Evolutionary conservation across 2,888 invertebrate species (phyloP), one percentile per base, ranked within the genome.

Genomic region (Eulithis prunata): DNA sequence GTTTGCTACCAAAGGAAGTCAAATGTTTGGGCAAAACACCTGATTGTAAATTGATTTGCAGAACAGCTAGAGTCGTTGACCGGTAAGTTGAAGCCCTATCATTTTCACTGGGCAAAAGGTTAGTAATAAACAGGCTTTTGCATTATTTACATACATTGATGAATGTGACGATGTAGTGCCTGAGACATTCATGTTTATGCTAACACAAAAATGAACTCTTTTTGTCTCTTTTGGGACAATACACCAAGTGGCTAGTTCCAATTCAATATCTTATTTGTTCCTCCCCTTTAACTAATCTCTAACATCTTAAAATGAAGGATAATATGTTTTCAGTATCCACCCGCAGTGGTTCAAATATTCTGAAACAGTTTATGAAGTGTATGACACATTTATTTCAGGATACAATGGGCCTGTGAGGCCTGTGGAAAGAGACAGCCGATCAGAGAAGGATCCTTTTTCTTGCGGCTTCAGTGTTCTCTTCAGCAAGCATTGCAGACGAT

Each of bases 391-490:
- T 46, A n/a, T 46, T 80, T 46, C 81, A 92, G 92, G 73, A 77
- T 90, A 2, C 92, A 91, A 66, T 93, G 92, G 92, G 70, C 78
- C n/a, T 93, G 93, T 71, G 82, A 85, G 32, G 78, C 80, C 0
- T 93, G 93, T 74, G 81, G 83, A 1, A 87, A 84, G 54, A 80
- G 81, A 54, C 87, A 83, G 68, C 86, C 91, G 0, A 85, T 93
- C n/a, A 80, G 91, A 28, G 78, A 78, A 0, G 85, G 87, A 0
- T 95, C 95, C 0, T 94, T 95, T 75, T 95, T 96, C 78, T 84
- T 93, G n/a, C 90, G 94, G 52, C 83, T 95, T 13, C 95, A 94
- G 73, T 95, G 96, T 78, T 94, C 94, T 63, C 86, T 96, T 57
- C 89, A 94, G 68, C 94, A 94, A 78, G 90, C 94, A 52, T 83